Percentiles rank a stretch among this genome's conserved stretches.
These are phyloP conservation scores for Halesus radiatus DNA, from an alignment of 1,140 invertebrate species.

Conservation along the genomic window DNA sequence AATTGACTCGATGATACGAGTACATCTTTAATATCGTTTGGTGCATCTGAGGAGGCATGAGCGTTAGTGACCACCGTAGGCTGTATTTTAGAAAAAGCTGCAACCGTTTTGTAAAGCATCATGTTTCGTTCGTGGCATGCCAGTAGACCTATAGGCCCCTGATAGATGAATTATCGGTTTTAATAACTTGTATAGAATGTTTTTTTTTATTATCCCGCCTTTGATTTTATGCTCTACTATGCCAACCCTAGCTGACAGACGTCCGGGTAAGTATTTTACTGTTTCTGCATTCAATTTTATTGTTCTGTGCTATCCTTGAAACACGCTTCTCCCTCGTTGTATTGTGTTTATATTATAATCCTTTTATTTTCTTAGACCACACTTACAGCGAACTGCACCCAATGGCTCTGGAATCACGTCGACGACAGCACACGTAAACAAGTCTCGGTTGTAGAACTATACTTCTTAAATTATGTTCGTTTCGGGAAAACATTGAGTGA, in stretches of 20 bases:
- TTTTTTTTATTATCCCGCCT: neutral
- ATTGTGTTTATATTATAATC: neutral
- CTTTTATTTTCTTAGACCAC: too few relatives aligned
- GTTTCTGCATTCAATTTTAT: neutral
- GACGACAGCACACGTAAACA: too few relatives aligned
- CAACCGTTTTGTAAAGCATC: constrained; percentile 19
- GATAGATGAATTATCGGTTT: neutral
- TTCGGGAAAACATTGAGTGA: too few relatives aligned
- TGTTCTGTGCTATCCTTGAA: neutral
- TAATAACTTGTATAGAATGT: neutral
- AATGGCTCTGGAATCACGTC: too few relatives aligned
- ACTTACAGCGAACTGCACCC: too few relatives aligned
- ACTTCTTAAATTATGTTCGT: too few relatives aligned
- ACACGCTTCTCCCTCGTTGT: neutral
- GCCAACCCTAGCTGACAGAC: neutral
- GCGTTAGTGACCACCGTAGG: neutral
- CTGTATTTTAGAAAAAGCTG: constrained; percentile 1
- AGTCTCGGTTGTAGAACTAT: too few relatives aligned
- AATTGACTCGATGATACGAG: too few relatives aligned
- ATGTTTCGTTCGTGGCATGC: constrained; percentile 34
- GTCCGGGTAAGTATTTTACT: constrained; percentile 4
- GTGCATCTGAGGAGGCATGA: neutral
- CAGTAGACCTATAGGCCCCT: constrained; percentile 21
- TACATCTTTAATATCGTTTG: neutral
- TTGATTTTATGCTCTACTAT: neutral